Conservation (phyloP, 2,888 invertebrate species). For the Arge pagana region DNA sequence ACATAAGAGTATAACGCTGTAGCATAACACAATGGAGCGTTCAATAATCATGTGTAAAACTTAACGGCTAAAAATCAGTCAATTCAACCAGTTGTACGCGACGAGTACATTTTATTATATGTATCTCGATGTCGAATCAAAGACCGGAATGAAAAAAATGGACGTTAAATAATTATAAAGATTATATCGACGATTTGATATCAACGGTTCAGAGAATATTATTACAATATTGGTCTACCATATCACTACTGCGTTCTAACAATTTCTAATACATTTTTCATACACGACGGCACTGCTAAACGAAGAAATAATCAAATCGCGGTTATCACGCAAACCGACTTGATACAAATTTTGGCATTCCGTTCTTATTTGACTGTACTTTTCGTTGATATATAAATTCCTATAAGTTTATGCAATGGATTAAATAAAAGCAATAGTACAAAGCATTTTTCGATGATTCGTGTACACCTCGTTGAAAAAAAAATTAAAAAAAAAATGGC, state of each 20-base stretch:
- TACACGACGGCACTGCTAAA: no score
- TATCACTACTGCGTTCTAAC: no score
- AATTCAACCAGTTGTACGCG: conserved; percentile 8
- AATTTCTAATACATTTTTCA: no score
- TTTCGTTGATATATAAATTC: conserved; percentile 7
- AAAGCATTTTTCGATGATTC: conserved; percentile 3
- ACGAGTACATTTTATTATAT: neutral
- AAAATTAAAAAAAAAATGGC: conserved; percentile 1
- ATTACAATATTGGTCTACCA: no score
- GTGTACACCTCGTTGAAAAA: neutral
- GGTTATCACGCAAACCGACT: no score
- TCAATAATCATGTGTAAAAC: conserved; percentile 17
- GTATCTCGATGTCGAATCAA: conserved; percentile 1
- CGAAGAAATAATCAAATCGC: no score
- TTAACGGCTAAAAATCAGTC: conserved; percentile 15
- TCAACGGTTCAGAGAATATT: no score
- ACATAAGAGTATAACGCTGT: no score
- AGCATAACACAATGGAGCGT: no score
- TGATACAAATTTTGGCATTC: conserved; percentile 15
- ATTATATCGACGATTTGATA: no score
- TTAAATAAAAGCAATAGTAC: conserved; percentile 25
- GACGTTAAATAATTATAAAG: neutral
- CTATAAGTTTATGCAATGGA: no score
- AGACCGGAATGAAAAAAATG: conserved; percentile 7
- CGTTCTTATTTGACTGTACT: conserved; percentile 1